These are phyloP conservation scores for Marasmarcha lunaedactyla DNA, from an alignment of 2,888 invertebrate species.

Conservation along the genomic window DNA sequence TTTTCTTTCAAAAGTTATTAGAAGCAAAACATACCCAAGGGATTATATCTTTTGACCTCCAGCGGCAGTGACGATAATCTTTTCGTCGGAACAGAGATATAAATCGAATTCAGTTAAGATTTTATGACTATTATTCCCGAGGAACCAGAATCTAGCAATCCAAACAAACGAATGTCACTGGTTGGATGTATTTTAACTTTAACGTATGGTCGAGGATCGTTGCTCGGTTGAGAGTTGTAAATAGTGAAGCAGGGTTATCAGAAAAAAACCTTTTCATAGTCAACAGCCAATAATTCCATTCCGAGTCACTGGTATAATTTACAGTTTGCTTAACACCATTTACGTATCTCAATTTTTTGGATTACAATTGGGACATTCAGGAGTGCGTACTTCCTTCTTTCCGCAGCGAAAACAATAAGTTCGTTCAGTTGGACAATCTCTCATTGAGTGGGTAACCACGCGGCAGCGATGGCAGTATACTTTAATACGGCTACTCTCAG, in stretches of 20 bases:
- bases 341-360: conserved; percentile 10
- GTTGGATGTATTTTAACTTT: conserved; percentile 8
- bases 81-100: not conserved
- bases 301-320: conserved; percentile 1
- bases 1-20: conserved; percentile 10
- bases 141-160: conserved; percentile 16
- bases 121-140: conserved; percentile 11
- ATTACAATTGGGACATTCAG: conserved; percentile 8
- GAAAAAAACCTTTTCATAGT: conserved; percentile 9
- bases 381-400: conserved; percentile 3
- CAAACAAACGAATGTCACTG: conserved; percentile 2
- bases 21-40: conserved; percentile 12
- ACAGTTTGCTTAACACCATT: conserved; percentile 3
- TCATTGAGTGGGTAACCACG: conserved; percentile 2
- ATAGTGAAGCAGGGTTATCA: conserved; percentile 8
- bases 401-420: conserved; percentile 9
- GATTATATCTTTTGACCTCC: conserved; percentile 8
- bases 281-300: conserved; percentile 15
- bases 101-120: not conserved
- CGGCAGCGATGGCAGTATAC: conserved; percentile 2
- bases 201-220: conserved; percentile 11
- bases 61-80: conserved; percentile 7
- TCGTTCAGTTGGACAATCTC: conserved; percentile 3
- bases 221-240: conserved; percentile 3
- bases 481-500: too few species aligned